These are phyloP conservation scores for Pantherophis alleghaniensis DNA, from an alignment of 2,797 vertebrate genomes.

Conservation along the genomic window DNA sequence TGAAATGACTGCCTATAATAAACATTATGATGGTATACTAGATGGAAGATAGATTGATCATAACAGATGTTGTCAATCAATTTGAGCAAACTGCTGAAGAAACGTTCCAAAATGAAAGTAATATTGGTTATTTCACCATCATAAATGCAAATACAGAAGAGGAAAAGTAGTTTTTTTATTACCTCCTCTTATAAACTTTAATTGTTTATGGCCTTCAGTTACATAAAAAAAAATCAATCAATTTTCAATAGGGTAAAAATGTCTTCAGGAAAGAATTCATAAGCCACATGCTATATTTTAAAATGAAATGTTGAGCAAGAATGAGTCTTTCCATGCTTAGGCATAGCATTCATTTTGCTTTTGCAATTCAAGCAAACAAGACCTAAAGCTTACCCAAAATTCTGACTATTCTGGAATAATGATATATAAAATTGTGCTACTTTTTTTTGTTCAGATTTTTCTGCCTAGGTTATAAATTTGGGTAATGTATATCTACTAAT, in stretches of 20 bases:
- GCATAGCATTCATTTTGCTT: background rate
- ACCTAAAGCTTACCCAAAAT: background rate
- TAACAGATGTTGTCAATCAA: background rate
- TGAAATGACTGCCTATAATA: background rate
- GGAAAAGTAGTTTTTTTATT: background rate
- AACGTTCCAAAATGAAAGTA: background rate
- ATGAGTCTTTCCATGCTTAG: background rate
- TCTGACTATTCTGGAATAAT: background rate
- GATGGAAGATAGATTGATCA: background rate
- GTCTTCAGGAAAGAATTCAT: background rate
- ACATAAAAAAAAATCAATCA: constrained; percentile 18
- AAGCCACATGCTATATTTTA: background rate
- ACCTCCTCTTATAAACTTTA: background rate
- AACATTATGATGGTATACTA: background rate
- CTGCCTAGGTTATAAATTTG: background rate
- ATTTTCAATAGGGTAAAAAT: constrained; percentile 15
- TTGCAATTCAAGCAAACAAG: background rate
- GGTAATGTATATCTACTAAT: background rate
- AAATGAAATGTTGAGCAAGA: background rate
- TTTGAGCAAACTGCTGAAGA: constrained; percentile 10
- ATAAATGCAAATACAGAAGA: constrained; percentile 10
- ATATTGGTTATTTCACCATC: background rate
- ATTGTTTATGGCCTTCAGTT: constrained; percentile 16
- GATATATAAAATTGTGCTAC: background rate
- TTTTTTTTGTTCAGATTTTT: background rate